Evolutionary conservation across 1,140 invertebrate species (phyloP).

Genomic region (Aphelenchoides avenae): DNA sequence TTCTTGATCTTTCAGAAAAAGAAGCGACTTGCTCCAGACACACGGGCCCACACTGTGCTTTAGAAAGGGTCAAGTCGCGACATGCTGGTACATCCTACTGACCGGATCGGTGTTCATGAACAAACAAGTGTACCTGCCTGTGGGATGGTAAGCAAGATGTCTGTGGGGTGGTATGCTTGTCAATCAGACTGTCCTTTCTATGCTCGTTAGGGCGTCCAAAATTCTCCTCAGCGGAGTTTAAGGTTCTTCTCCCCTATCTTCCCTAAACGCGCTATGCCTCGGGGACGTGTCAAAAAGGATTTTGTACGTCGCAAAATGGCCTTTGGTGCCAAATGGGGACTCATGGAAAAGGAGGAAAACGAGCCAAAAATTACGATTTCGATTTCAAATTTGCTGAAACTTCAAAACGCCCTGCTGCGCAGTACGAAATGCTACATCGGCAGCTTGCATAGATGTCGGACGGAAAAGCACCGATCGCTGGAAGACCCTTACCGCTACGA

Average conservation of each 20-base stretch:
- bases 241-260: conserved; percentile 5
- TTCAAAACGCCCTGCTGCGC: no score
- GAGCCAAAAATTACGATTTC: no score
- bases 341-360: no score
- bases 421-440: no score
- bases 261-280: neutral
- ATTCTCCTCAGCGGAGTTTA: conserved; percentile 2
- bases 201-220: conserved; percentile 1
- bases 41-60: conserved; percentile 6
- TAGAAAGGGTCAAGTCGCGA: conserved; percentile 46
- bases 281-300: neutral
- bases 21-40: conserved; percentile 21
- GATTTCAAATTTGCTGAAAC: no score
- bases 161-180: no score
- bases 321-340: no score
- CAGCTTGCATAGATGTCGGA: no score
- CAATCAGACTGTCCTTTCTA: no score
- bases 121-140: conserved; percentile 47
- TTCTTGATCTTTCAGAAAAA: conserved; percentile 1
- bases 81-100: conserved; percentile 48
- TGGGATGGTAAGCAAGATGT: conserved; percentile 51
- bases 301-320: no score
- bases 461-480: no score
- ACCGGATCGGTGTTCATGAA: conserved; percentile 49
- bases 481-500: no score